Base-by-base conservation (phyloP, 2,888 invertebrate species). In the Cerceris ruficornis region DNA sequence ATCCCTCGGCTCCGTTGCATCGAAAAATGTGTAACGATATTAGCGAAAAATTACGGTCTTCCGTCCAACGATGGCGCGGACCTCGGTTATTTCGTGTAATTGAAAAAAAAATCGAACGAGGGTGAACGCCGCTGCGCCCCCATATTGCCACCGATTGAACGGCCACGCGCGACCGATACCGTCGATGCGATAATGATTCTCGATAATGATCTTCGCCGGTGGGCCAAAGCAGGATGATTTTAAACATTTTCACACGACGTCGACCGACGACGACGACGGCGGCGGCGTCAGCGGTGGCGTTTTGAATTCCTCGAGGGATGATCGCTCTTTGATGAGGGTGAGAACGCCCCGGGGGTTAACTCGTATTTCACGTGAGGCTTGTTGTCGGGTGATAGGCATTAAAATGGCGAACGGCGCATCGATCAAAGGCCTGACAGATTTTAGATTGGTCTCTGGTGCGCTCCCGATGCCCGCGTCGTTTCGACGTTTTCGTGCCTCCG, bases 341-440 rank as follows among this genome's bases (percentile, higher is more conserved):
- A 88, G 87, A 86, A 86, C 84, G 80, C 86, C 87, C 85, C 76
- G 86, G 85, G 88, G 88, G 88, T 89, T 88, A 88, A 90, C 88
- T 89, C 88, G 89, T 90, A 88, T 88, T 89, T 88, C 87, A 87
- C 89, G 87, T 86, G 86, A 88, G 88, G 85, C 88, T 89, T 86
- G 88, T 89, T 89, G 88, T 87, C 87, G 90, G 89, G 88, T 88
- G 88, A 90, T 88, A 87, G 89, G 90, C 89, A 90, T 90, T 91
- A 91, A 91, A 91, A 90, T 88, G 86, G 90, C 88, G 88, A 86
- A 86, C 85, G 83, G 88, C 87, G 88, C 91, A 92, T 92, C 92
- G 91, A 92, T 92, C 91, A 92, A 90, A 88, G 82, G 77, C 71
- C 81, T 91, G 92, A 92, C 92, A 92, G 91, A 90, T 91, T 92